phyloP scores from a whole-genome alignment of 2,888 invertebrate species.

The Tachina fera region DNA sequence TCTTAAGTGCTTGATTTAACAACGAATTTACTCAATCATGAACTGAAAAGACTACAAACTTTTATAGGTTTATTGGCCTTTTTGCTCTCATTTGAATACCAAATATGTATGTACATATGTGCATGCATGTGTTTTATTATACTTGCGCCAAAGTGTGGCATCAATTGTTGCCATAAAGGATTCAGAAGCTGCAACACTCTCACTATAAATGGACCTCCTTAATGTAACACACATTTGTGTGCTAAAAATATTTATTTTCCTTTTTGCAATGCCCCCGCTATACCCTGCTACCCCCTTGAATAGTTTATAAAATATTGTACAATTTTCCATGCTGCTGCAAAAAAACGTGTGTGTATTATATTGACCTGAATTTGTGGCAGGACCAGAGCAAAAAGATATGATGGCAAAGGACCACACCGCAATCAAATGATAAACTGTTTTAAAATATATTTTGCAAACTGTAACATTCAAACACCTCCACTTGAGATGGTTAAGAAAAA shows the following conservation, averaged over 20 bases:
- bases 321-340: slow-evolving; percentile 41
- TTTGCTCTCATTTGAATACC: slow-evolving; percentile 1
- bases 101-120: not conserved
- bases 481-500: slow-evolving; percentile 3
- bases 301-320: slow-evolving; percentile 18
- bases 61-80: slow-evolving; percentile 17
- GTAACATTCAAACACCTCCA: slow-evolving; percentile 5
- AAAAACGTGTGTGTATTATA: slow-evolving; percentile 46
- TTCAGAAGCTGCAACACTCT: not conserved
- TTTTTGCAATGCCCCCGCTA: not conserved
- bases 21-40: slow-evolving; percentile 51
- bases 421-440: slow-evolving; percentile 57
- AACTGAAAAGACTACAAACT: not conserved
- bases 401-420: slow-evolving; percentile 43
- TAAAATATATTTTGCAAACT: slow-evolving; percentile 20
- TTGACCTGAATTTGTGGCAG: slow-evolving; percentile 58
- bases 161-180: not conserved
- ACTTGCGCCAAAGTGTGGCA: not conserved
- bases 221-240: slow-evolving; percentile 6
- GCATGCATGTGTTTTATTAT: not conserved
- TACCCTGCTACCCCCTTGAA: not conserved
- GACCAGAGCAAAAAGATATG: slow-evolving; percentile 24
- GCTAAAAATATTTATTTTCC: slow-evolving; percentile 15
- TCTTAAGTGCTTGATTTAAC: slow-evolving; percentile 54
- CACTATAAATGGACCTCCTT: not conserved